Evolutionary conservation across 2,113 vertebrate species (phyloP), one percentile per base, ranked within the genome.

Genomic region (Spilogale gracilis): DNA sequence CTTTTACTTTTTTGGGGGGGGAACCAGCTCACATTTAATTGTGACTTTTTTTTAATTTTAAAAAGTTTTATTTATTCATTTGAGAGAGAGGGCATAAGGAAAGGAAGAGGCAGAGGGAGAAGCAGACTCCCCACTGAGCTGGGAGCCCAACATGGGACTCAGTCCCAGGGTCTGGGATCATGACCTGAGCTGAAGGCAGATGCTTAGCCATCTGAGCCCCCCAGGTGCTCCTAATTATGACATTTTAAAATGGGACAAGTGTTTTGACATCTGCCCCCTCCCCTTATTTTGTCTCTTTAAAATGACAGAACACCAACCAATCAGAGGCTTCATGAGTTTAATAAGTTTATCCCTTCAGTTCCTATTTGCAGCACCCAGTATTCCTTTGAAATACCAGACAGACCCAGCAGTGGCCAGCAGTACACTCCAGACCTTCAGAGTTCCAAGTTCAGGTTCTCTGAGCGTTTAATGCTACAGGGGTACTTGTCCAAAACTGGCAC

Each of bases 371-470:
- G n/a, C 63, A 87, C 9, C 2, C 56, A 89, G 21, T 90, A 73
- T 89, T 84, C 17, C 60, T 95, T 95, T 97, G 86, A 92, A 43
- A 60, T 17, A 58, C 65, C 82, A 76, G 56, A 84, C 32, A 89
- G 91, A 88, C 7, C 48, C 18, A 21, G 67, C 74, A 18, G 38
- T 38, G 90, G 85, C 13, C 94, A 91, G 3, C 21, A 61, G 71
- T n/a, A 43, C 38, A 65, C 38, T 81, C 81, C 25, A 27, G 38
- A 84, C 50, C 20, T 67, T 63, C 50, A 27, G 61, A 18, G 48
- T 93, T 78, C 58, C 25, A 87, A 84, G 54, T 38, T 91, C 32
- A 25, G 18, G 3, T 30, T 84, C 20, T 38, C 45, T 83, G 60
- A 92, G 81, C 32, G 48, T 45, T 45, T 11, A n/a, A 6, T 27